A percentile compares a stretch with the other conserved stretches of the same genome.
These are phyloP conservation scores for Aix galericulata DNA, from an alignment of 2,113 vertebrate species.

Conservation along the genomic window DNA sequence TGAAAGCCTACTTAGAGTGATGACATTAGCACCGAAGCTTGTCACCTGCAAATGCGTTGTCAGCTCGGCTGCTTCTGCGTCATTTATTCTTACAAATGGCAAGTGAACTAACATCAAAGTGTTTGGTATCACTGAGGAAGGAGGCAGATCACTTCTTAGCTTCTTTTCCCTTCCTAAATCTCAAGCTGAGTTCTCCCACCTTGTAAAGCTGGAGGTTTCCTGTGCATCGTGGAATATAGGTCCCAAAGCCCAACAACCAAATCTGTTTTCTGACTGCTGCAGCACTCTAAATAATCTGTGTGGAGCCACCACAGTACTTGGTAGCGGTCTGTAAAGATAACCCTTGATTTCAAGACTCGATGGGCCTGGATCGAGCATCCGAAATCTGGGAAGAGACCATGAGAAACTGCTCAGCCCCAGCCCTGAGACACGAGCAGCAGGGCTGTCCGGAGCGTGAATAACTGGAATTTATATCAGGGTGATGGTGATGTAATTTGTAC, in stretches of 20 bases:
- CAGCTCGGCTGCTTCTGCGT: not conserved
- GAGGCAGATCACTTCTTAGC: not conserved
- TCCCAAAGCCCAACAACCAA: no score
- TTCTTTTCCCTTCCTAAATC: not conserved
- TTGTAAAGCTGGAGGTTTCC: not conserved
- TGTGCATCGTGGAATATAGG: not conserved
- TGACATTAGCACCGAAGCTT: not conserved
- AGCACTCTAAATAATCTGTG: not conserved
- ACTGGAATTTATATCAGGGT: conserved; percentile 41
- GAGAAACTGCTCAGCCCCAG: not conserved
- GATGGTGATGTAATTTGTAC: conserved; percentile 63
- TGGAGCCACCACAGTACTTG: no score
- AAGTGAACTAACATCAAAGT: not conserved
- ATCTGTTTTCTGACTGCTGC: not conserved
- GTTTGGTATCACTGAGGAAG: not conserved
- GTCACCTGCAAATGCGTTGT: not conserved
- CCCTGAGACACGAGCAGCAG: not conserved
- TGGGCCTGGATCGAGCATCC: not conserved
- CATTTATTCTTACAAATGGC: not conserved
- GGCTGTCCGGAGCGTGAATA: not conserved
- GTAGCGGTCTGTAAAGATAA: not conserved
- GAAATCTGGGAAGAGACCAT: not conserved
- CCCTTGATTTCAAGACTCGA: not conserved
- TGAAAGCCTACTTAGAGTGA: not conserved
- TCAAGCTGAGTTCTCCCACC: not conserved